These are phyloP conservation scores for Callocephalon fimbriatum DNA, from an alignment of 2,113 vertebrate genomes.

Conservation along the genomic window DNA sequence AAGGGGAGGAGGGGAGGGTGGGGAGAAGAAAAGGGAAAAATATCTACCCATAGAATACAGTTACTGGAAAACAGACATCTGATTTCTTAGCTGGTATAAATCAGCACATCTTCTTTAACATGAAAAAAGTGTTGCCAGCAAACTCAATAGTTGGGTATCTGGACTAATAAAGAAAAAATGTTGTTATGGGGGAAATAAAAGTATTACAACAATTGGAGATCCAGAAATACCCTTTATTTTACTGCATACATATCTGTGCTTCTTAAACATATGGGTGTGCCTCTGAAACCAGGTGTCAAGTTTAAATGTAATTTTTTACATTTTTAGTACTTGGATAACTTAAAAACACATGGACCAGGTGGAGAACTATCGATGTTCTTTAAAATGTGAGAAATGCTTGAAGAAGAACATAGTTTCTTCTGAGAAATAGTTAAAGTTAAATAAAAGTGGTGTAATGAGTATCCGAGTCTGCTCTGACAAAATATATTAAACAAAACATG, in stretches of 20 bases:
- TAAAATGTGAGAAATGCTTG: not conserved
- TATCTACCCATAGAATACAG: not conserved
- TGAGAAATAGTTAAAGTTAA: not conserved
- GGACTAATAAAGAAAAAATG: not conserved
- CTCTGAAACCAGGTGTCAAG: not conserved
- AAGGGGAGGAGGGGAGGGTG: accelerated
- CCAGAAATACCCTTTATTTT: not conserved
- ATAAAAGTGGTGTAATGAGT: not conserved
- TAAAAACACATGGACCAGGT: not conserved
- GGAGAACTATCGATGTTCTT: not conserved
- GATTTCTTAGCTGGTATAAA: not conserved
- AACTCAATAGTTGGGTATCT: not conserved
- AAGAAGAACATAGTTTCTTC: not conserved
- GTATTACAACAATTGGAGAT: not conserved
- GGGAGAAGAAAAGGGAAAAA: too few relatives aligned
- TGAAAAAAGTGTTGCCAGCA: not conserved
- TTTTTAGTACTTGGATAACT: not conserved
- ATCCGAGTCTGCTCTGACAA: not conserved
- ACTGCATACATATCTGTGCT: not conserved
- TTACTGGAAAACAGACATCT: not conserved
- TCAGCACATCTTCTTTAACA: not conserved
- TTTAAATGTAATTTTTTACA: not conserved
- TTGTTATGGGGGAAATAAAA: not conserved
- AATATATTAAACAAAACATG: not conserved
- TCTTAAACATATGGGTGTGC: not conserved